phyloP scores from a whole-genome alignment of 2,797 vertebrate genomes.

The Phalanger gymnotis region DNA sequence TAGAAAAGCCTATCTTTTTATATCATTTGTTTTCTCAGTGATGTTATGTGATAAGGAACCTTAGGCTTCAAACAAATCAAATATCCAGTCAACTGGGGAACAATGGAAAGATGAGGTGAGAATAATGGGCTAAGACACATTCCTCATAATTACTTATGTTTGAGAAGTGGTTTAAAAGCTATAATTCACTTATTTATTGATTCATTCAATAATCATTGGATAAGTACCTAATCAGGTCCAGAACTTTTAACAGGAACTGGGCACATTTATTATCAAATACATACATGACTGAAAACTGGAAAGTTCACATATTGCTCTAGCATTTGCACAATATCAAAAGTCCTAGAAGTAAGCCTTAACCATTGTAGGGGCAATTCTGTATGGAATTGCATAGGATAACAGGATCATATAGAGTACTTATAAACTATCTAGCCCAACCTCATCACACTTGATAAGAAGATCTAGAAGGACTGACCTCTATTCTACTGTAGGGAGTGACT shows the following conservation, averaged over 20 bases:
- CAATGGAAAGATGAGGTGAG: neutral
- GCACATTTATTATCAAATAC: neutral
- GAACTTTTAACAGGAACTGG: neutral
- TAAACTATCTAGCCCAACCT: neutral
- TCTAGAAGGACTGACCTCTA: neutral
- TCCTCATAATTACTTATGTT: neutral
- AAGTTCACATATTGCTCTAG: neutral
- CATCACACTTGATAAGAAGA: neutral
- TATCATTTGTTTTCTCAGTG: neutral
- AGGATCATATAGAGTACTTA: neutral
- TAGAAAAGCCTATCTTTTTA: neutral
- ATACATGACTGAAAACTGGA: neutral
- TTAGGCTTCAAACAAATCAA: neutral
- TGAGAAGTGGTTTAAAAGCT: neutral
- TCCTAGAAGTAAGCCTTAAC: neutral
- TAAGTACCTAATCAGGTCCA: neutral
- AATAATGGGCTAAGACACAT: neutral
- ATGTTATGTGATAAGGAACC: neutral
- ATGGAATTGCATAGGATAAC: neutral
- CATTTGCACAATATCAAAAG: neutral
- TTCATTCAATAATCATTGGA: neutral
- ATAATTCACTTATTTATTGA: neutral
- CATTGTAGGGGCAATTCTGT: neutral
- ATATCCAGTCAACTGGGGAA: neutral
- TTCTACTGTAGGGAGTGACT: neutral